A percentile compares a stretch with the other conserved stretches of the same genome.
Evolutionary conservation across 2,888 invertebrate species (phyloP).

Genomic region (Rhagophthalmus giganteus): DNA sequence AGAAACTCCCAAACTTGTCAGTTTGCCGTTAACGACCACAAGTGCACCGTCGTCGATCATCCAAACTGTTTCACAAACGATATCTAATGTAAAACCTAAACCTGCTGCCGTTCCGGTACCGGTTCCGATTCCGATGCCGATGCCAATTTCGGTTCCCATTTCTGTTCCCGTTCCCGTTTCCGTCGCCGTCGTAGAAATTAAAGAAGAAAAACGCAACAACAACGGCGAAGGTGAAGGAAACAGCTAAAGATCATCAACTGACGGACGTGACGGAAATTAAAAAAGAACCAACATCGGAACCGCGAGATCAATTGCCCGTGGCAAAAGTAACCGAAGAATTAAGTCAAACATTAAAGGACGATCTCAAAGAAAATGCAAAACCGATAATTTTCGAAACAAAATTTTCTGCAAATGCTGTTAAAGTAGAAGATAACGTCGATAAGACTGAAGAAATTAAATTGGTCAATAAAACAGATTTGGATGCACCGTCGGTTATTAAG

Average conservation of each 20-base stretch:
- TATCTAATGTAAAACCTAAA: not conserved
- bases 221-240: no score
- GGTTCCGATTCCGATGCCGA: not conserved
- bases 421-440: slow-evolving; percentile 28
- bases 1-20: slow-evolving; percentile 44
- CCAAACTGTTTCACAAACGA: slow-evolving; percentile 8
- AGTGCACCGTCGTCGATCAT: slow-evolving; percentile 23
- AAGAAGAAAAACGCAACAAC: no score
- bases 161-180: not conserved
- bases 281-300: slow-evolving; percentile 5
- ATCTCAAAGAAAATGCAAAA: no score
- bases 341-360: slow-evolving; percentile 34
- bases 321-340: slow-evolving; percentile 49
- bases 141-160: not conserved
- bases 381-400: no score
- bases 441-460: slow-evolving; percentile 35
- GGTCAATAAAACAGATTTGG: slow-evolving; percentile 33
- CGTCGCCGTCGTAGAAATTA: not conserved
- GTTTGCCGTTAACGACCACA: slow-evolving; percentile 22
- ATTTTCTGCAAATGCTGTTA: no score
- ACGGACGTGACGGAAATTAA: slow-evolving; percentile 1
- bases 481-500: slow-evolving; percentile 45
- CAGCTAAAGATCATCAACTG: no score
- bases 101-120: not conserved
- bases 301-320: no score